Evolutionary conservation across 2,113 vertebrate genomes (phyloP).

Genomic region (Balaeniceps rex): DNA sequence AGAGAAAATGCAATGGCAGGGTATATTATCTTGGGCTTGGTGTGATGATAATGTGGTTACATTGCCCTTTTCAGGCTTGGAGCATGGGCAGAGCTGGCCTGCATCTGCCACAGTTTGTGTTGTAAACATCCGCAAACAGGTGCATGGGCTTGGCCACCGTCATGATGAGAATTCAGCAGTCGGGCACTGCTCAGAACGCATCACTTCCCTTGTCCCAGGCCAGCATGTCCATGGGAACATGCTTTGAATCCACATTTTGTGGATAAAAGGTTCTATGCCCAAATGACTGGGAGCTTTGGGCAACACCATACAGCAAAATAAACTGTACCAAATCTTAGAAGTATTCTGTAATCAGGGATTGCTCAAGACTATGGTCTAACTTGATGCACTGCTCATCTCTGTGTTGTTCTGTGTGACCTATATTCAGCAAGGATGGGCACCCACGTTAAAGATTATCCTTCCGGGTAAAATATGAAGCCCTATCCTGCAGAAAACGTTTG

Average conservation of each 20-base stretch:
- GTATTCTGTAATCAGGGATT: neutral
- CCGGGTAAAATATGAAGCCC: neutral
- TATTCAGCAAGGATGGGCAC: neutral
- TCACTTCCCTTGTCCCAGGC: neutral
- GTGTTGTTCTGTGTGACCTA: neutral
- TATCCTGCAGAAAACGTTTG: neutral
- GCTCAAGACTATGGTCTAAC: neutral
- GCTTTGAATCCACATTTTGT: neutral
- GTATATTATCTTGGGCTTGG: neutral
- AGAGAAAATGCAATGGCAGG: neutral
- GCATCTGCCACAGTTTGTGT: neutral
- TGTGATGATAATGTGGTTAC: neutral
- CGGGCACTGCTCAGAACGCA: rapidly evolving
- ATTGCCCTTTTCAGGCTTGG: neutral
- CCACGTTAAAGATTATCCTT: neutral
- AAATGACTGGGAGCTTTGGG: neutral
- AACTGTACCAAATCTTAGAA: neutral
- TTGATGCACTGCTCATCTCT: neutral
- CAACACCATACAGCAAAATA: neutral
- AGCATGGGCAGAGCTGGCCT: neutral
- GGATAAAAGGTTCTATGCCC: neutral
- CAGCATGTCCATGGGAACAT: neutral
- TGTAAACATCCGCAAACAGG: neutral
- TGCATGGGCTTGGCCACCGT: neutral
- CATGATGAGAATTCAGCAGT: neutral